Conservation (phyloP, 2,888 invertebrate species). For the Amblyjoppa proteus region DNA sequence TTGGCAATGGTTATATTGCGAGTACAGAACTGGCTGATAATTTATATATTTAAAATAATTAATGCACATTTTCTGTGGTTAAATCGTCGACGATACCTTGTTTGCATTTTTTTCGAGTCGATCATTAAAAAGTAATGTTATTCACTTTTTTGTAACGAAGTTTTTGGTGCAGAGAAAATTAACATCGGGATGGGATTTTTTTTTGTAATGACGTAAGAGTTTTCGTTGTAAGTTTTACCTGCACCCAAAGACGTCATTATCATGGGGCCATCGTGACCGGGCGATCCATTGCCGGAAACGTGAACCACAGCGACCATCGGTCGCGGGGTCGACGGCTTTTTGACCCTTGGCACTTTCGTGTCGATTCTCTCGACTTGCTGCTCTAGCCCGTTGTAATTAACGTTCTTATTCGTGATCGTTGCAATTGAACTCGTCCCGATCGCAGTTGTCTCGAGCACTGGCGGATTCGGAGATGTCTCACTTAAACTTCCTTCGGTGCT, state of each 20-base stretch:
- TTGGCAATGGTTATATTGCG: background rate
- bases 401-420: conserved; percentile 54
- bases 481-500: conserved; percentile 33
- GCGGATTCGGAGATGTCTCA: conserved; percentile 38
- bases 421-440: conserved; percentile 52
- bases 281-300: conserved; percentile 68
- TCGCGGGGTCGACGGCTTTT: conserved; percentile 66
- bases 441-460: conserved; percentile 34
- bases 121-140: too few relatives aligned
- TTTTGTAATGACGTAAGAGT: background rate
- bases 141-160: background rate
- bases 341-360: conserved; percentile 62
- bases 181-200: background rate
- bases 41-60: background rate
- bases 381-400: conserved; percentile 59
- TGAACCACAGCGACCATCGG: conserved; percentile 69
- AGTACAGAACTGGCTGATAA: background rate
- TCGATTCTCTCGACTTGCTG: conserved; percentile 60
- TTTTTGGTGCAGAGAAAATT: background rate
- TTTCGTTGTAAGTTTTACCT: conserved; percentile 56
- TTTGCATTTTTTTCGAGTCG: background rate
- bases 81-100: background rate
- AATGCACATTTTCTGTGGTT: background rate
- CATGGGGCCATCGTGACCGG: conserved; percentile 67
- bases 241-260: conserved; percentile 63